phyloP scores from a whole-genome alignment of 2,888 invertebrate genomes.

The Nymphalis c-album region DNA sequence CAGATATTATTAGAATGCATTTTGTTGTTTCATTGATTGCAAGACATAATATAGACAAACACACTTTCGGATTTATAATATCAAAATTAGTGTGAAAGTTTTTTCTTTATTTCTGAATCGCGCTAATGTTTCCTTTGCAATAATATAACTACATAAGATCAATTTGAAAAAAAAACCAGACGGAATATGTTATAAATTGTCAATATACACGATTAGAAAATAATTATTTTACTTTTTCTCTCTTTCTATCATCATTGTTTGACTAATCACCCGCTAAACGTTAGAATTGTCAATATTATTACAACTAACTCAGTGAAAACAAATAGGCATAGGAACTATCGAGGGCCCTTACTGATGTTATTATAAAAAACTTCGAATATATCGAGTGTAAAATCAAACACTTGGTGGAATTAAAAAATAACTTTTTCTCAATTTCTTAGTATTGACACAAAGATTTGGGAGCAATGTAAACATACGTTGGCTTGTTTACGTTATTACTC shows the following conservation, averaged over 20 bases:
- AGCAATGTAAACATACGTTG: slow-evolving; percentile 37
- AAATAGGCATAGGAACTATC: slow-evolving; percentile 14
- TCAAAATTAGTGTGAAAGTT: no score
- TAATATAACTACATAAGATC: neutral
- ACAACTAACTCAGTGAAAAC: slow-evolving; percentile 14
- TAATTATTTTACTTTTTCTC: neutral
- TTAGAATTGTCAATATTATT: slow-evolving; percentile 9
- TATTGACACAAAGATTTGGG: slow-evolving; percentile 65
- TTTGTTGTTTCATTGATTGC: no score
- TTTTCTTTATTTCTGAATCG: no score
- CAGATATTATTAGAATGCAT: no score
- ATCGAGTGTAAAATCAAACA: slow-evolving; percentile 55
- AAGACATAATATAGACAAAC: no score
- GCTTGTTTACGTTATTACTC: slow-evolving; percentile 23
- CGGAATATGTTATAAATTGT: no score
- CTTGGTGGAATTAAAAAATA: slow-evolving; percentile 48
- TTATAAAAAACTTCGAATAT: slow-evolving; percentile 44
- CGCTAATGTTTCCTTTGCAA: neutral
- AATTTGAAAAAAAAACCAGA: no score
- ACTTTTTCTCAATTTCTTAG: slow-evolving; percentile 52
- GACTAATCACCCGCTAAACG: neutral
- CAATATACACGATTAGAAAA: neutral
- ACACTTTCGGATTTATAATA: no score
- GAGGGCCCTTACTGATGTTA: slow-evolving; percentile 43
- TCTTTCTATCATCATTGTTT: no score